Base-by-base conservation (phyloP, 2,797 vertebrate genomes). In the Coranthus polyacanthus region DNA sequence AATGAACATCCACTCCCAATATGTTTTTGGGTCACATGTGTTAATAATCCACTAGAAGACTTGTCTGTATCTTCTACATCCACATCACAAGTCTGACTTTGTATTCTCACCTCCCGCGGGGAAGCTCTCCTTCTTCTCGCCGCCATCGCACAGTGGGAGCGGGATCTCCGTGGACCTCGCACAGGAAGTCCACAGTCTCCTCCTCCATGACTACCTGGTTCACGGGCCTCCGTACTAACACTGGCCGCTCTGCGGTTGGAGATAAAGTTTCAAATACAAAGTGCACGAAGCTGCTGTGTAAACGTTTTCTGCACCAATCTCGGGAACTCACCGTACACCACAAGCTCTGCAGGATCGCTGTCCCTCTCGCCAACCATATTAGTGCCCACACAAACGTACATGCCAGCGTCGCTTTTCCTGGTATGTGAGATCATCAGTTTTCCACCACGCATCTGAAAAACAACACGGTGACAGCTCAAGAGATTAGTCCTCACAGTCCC, bases 341-440 rank as follows among this genome's bases (percentile, higher is more conserved):
- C 97, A 51, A 99, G 92, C 85, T 99, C 97, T 2, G 98, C 97
- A 0, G 98, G 96, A 59, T 99, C 97, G 0, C 98, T 99, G 92
- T 99, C 97, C 36, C 96, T 92, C 79, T 99, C 97, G 29, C 98
- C 98, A 46, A 98, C 98, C 96, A 99, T 98, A 56, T 99, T 99
- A 66, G 96, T 95, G 16, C 97, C 98, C 43, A 99, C 97, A 60
- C 98, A 99, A 2, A 95, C 96, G 11, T 99, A 99, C 96, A 97
- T 99, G 47, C 98, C 98, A 0, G 97, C 97, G 52, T 99, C 98
- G 6, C 93, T 96, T 82, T 98, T 98, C 36, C 93, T 95, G 61
- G 97, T 98, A 59, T 97, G 96, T 62, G 97, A 97, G 81, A 99
- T 98, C 96, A 98, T 97, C 87, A 99, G 90, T 81, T 97, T 99